A percentile compares a stretch with the other conserved stretches of the same genome.
Evolutionary conservation across 2,113 vertebrate genomes (phyloP).

Genomic region (Sigmodon hispidus): DNA sequence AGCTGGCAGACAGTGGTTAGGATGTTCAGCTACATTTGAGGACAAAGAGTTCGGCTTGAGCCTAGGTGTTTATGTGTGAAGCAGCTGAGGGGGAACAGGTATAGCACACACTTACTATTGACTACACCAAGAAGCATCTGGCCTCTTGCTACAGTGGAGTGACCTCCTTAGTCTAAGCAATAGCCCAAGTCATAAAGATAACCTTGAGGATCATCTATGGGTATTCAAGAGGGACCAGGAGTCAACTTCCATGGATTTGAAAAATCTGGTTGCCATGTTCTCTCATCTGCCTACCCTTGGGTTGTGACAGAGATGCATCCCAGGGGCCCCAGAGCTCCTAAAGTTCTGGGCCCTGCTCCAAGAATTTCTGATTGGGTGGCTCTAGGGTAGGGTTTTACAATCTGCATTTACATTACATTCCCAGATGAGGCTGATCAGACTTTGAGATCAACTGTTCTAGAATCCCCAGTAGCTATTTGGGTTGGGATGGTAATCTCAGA

Average conservation of each 20-base stretch:
- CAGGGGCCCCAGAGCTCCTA: not conserved
- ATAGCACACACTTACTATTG: not conserved
- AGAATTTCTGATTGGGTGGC: not conserved
- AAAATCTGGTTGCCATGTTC: not conserved
- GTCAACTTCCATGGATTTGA: not conserved
- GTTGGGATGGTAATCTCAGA: not conserved
- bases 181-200: not conserved
- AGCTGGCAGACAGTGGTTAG: constrained; percentile 38
- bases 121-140: not conserved
- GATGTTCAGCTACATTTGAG: not conserved
- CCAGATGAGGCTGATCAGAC: not conserved
- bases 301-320: not conserved
- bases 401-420: not conserved
- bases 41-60: constrained; percentile 26
- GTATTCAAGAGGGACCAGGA: not conserved
- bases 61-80: constrained; percentile 12
- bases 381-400: not conserved
- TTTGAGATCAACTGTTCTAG: not conserved
- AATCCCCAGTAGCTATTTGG: not conserved
- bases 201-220: not conserved
- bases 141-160: not conserved
- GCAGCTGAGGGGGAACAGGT: not conserved
- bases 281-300: not conserved
- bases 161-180: not conserved
- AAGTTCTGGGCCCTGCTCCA: not conserved